phyloP scores from a whole-genome alignment of 2,797 vertebrate species.

The Gymnodraco acuticeps region DNA sequence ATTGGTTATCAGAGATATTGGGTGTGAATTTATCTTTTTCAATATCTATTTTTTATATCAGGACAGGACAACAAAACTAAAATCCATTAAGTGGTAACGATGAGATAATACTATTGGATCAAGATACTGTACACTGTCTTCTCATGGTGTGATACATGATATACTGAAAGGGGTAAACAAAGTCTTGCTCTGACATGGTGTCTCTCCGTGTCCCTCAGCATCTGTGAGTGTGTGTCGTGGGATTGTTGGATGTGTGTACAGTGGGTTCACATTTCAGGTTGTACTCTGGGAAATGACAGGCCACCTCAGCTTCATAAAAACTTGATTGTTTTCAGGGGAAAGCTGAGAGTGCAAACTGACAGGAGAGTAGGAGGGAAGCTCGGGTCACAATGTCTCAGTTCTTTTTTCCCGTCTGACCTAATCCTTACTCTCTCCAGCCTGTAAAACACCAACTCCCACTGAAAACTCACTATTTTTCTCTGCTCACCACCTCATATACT shows the following conservation, averaged over 20 bases:
- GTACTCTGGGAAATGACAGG: conserved; percentile 33
- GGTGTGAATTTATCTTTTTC: no score
- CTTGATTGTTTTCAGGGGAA: conserved; percentile 35
- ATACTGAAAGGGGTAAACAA: background rate
- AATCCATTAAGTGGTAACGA: background rate
- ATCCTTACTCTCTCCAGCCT: background rate
- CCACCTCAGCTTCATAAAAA: conserved; percentile 38
- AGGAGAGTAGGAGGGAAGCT: background rate
- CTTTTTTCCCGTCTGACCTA: background rate
- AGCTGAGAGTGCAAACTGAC: conserved; percentile 13
- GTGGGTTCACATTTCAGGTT: conserved; percentile 32
- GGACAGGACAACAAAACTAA: background rate
- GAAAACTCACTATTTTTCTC: background rate
- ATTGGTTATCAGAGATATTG: no score
- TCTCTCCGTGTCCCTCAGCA: background rate
- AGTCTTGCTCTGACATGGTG: background rate
- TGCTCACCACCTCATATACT: background rate
- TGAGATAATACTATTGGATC: background rate
- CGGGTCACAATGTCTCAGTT: background rate
- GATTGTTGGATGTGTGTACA: background rate
- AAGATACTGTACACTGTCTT: no score
- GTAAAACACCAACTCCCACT: background rate
- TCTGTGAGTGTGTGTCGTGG: background rate
- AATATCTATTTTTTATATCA: background rate
- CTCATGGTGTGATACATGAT: background rate